Evolutionary conservation across 1,140 invertebrate genomes (phyloP), one percentile per base, ranked within the genome.

Genomic region (Latrodectus geometricus): DNA sequence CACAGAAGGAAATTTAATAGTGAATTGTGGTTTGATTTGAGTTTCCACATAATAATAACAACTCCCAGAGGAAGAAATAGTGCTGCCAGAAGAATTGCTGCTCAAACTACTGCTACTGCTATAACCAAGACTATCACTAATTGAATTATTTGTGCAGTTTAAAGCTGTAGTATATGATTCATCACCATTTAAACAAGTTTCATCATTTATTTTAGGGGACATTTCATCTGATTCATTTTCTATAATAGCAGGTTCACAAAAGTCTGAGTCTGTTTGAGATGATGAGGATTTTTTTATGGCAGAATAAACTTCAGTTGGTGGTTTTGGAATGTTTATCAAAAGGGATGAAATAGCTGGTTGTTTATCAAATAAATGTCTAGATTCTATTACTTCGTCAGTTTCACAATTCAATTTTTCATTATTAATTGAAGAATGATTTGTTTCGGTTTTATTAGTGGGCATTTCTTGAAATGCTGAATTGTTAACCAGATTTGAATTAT

Each of bases 11-110:
- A 76, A 61, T n/a, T 78, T 85, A 54, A 88, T 66, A 12, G 77
- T 76, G 52, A 79, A 76, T 56, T 88, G 56, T 17, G 77, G 87
- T n/a, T 68, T 79, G 11, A 69, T 77, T 52, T 85, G 87, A 7
- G 81, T 80, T 65, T 85, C 81, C 7, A 84, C 81, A 66, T 88
- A 86, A 54, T 83, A 88, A 68, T 83, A 85, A 50, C 74, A 84
- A 35, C 81, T 88, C 20, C 77, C 87, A 12, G 77, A 48, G 20
- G 81, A 86, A 52, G 83, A 86, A 56, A 86, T 86, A 11, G 74
- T 86, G 66, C 83, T 86, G 7, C 83, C 83, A 70, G 83, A 84
- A 21, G 81, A 79, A 49, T 66, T 86, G 20, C 77, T 85, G 66
- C 54, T 81, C 21, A 85, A 65, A 50, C 80, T 85, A 56, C 78